Evolutionary conservation across 2,797 vertebrate species (phyloP).

Genomic region (Tokudaia tokunoshimensis): DNA sequence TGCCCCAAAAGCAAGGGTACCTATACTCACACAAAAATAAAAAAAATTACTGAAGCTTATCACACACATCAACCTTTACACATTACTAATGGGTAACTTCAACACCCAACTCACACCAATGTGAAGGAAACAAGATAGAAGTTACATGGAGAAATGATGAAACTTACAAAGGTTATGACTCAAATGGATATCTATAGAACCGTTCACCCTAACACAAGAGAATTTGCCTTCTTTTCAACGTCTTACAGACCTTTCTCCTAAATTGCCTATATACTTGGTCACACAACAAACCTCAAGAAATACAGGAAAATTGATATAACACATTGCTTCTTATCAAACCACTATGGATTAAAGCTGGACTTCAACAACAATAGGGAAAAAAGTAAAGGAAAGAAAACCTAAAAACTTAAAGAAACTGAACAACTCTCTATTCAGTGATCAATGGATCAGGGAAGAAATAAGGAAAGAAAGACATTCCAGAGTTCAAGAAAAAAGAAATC

Average conservation of each 20-base stretch:
- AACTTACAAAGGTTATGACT: not conserved
- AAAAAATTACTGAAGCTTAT: not conserved
- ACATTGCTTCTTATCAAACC: no score
- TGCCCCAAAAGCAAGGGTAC: not conserved
- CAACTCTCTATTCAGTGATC: not conserved
- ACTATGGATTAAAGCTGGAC: no score
- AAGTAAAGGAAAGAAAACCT: no score
- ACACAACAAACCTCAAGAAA: not conserved
- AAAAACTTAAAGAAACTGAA: no score
- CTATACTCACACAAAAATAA: not conserved
- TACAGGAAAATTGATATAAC: not conserved
- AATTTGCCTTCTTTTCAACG: not conserved
- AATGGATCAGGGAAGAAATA: not conserved
- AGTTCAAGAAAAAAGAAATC: not conserved
- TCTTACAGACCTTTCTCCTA: not conserved
- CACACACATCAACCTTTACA: not conserved
- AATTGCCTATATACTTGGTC: not conserved
- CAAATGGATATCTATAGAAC: not conserved
- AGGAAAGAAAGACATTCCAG: not conserved
- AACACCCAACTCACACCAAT: not conserved
- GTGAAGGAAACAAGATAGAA: not conserved
- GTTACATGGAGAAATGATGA: not conserved
- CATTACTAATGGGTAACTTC: not conserved
- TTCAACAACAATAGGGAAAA: no score
- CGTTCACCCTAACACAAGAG: not conserved